Evolutionary conservation across 2,113 vertebrate genomes (phyloP), one percentile per base, ranked within the genome.

Genomic region (Spea multiplicata): DNA sequence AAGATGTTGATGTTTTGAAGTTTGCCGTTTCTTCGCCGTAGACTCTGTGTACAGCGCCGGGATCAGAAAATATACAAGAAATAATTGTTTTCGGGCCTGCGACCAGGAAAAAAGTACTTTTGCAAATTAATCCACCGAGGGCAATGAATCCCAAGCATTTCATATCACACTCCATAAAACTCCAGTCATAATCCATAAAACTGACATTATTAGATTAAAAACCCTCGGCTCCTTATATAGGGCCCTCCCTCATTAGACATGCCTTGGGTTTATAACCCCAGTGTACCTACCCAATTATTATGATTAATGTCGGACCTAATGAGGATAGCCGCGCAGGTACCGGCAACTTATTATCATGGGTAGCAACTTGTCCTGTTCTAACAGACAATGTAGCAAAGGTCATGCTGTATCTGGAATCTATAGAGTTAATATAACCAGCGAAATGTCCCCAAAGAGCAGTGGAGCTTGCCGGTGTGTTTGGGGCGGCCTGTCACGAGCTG

Each of bases 121-220:
- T 83, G 85, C 84, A 88, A 83, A 86, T 87, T 86, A 88, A 88
- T 86, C 88, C 86, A 71, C 83, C 0, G 88, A 89, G 87, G 88
- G 86, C 85, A 82, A 83, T 87, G 87, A 90, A 88, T 84, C 86
- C 87, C 80, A 81, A 85, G 86, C 86, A 88, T 90, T 90, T 90
- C 87, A 84, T 84, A 82, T 87, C 85, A 84, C 87, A 88, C 85
- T 83, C 85, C 85, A 82, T 85, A 85, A 89, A 88, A 85, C 77
- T 88, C 83, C 87, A 76, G 44, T 85, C 82, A 85, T 84, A 84
- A 85, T 86, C 88, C 87, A 83, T 85, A 86, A 89, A 89, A 83
- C 84, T 86, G 87, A 86, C 86, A 86, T 91, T 90, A 89, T 90
- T 88, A 88, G 86, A 90, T 90, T 90, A 86, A 86, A 89, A 84